phyloP scores from a whole-genome alignment of 2,113 vertebrate genomes.

The Steatornis caripensis region DNA sequence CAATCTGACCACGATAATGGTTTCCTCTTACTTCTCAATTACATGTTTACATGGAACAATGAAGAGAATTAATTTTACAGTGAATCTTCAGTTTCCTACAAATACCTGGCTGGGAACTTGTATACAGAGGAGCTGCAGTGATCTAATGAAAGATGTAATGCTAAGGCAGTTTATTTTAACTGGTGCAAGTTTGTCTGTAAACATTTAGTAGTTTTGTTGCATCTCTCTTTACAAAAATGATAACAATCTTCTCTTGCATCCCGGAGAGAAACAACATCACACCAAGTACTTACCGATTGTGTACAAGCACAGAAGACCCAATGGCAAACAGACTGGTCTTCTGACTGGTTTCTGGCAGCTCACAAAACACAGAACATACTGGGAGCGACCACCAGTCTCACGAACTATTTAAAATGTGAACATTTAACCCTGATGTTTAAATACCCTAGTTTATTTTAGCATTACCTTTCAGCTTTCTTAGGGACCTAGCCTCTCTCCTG shows the following conservation, averaged over 20 bases:
- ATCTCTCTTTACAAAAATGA: neutral
- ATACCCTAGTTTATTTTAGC: neutral
- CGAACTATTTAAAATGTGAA: neutral
- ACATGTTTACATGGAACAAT: neutral
- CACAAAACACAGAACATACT: neutral
- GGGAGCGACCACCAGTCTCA: neutral
- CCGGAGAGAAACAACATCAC: neutral
- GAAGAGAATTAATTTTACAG: neutral
- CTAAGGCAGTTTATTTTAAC: conserved; percentile 21
- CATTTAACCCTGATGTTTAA: neutral
- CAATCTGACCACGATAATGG: neutral
- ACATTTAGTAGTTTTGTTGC: neutral
- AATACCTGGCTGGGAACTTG: neutral
- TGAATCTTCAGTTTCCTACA: neutral
- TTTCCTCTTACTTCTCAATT: neutral
- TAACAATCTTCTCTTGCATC: conserved; percentile 8
- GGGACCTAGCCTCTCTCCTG: neutral
- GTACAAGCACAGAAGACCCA: neutral
- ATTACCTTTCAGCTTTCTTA: neutral
- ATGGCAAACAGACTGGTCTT: neutral
- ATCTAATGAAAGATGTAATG: neutral
- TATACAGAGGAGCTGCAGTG: neutral
- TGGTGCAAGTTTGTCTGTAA: conserved; percentile 16
- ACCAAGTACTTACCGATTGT: neutral
- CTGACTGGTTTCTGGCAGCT: neutral